Evolutionary conservation across 2,797 vertebrate species (phyloP), one percentile per base, ranked within the genome.

Genomic region (Argentina silus): DNA sequence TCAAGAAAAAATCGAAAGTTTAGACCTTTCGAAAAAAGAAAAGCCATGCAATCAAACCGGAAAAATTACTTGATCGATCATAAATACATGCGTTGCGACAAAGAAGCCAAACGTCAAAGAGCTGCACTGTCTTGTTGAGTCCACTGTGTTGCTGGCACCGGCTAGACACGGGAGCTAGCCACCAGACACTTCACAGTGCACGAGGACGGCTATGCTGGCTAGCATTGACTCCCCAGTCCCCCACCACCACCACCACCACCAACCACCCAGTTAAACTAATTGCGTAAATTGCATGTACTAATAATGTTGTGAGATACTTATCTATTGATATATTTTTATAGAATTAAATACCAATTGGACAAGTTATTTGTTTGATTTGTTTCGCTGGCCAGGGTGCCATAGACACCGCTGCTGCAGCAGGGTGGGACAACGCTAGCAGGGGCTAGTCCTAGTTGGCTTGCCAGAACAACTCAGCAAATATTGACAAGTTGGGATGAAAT

Each of bases 391-490:
- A 3, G 8, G 19, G n/a, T 15, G 61, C 43, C 3, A 36, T 43
- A 17, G 53, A 7, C 10, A 6, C 60, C 42, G 42, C n/a, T 63
- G 43, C 9, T 53, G 59, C 50, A 11, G n/a, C 11, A 73, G 53
- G 11, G 15, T 47, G 56, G 62, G 65, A 51, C 65, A 50, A 11
- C 3, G 47, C 23, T 67, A 67, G 64, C 19, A 15, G 27, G 36
- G 15, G 14, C 12, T 36, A 36, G 27, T 36, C 23, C 5, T 56
- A 9, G 11, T 2, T 2, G 57, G 3, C 57, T 7, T 45, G 19
- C 45, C 50, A 65, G 45, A 47, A 66, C 63, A 66, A 66, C 45
- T 66, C 64, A 66, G 45, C 27, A 64, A 60, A 60, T 21, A 21
- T 50, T 36, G 27, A 36, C 27, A 36, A 47, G 55, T 48, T 67